These are phyloP conservation scores for Andricus curvator DNA, from an alignment of 2,888 invertebrate species.

Conservation along the genomic window DNA sequence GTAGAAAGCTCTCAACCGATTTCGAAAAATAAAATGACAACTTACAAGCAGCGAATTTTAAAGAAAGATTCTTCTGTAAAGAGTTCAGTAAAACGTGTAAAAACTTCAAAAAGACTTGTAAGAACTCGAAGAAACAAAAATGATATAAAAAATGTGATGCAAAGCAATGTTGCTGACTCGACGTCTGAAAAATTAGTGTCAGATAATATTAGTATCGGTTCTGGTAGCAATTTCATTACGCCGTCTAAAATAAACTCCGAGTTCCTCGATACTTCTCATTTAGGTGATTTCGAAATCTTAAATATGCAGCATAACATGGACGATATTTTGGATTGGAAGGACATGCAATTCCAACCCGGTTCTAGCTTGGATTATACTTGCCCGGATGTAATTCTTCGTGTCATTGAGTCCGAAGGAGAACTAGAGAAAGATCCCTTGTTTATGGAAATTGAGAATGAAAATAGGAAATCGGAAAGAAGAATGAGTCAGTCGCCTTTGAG, in stretches of 20 bases:
- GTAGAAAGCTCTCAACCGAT: constrained; percentile 41
- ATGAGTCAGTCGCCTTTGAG: not conserved
- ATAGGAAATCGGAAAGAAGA: not conserved
- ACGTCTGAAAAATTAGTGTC: not conserved
- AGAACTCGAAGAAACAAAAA: not conserved
- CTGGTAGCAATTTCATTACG: not conserved
- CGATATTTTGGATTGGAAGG: not conserved
- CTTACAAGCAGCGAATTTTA: not conserved
- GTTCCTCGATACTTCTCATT: not conserved
- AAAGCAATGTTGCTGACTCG: not conserved
- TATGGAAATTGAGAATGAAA: not conserved
- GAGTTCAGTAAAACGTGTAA: not conserved
- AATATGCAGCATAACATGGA: not conserved
- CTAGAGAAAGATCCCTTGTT: not conserved
- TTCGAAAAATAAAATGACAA: not conserved
- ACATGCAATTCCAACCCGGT: not conserved
- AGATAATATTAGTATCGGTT: not conserved
- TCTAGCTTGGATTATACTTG: not conserved
- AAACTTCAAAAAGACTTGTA: not conserved
- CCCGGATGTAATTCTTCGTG: not conserved
- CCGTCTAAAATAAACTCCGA: not conserved
- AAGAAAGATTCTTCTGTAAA: not conserved
- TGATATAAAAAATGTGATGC: not conserved
- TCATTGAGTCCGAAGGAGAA: not conserved
- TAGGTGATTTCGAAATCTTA: not conserved